Evolutionary conservation across 2,888 invertebrate genomes (phyloP), one percentile per base, ranked within the genome.

Genomic region (Watsonalla cultraria): DNA sequence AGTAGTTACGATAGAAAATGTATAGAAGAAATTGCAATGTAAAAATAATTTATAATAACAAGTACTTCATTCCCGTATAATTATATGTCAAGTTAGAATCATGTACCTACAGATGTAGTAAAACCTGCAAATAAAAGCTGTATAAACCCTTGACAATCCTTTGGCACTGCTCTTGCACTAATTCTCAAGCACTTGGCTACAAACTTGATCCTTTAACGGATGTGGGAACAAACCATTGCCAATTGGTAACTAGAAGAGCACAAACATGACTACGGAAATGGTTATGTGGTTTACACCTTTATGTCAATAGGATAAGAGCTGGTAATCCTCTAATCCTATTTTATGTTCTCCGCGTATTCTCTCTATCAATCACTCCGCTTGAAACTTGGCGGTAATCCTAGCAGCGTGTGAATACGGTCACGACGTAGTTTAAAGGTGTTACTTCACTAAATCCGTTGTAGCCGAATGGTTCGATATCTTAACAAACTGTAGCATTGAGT

Each of bases 341-440:
- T 72, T 66, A 60, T 75, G 76, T 76, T 75, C 61, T 59, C 62
- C 68, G 74, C 75, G 78, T 79, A 78, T 80, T 81, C 69, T 70
- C 71, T 70, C 82, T 72, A 89, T 88, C 86, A 86, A 89, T 89
- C 89, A 88, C 81, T 59, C 78, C 60, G 75, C 71, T 75, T 78
- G 79, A 76, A 79, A 76, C 78, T 78, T 72, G 78, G 78, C 78
- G 70, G 82, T 82, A 84, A 85, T 82, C 82, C 71, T 64, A 70
- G 61, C 61, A 81, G 70, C 89, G 89, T 90, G 89, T 84, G 89
- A 90, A 90, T 72, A 86, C 87, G 87, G 87, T 82, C 89, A 83
- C 78, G 70, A 72, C 61, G 63, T 66, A 60, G 69, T 11, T 5
- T 42, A 42, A 42, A 11, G 42, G 42, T 11, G 42, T 5, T 42